These are phyloP conservation scores for Oegoconia quadripuncta DNA, from an alignment of 2,888 invertebrate genomes.

Conservation along the genomic window DNA sequence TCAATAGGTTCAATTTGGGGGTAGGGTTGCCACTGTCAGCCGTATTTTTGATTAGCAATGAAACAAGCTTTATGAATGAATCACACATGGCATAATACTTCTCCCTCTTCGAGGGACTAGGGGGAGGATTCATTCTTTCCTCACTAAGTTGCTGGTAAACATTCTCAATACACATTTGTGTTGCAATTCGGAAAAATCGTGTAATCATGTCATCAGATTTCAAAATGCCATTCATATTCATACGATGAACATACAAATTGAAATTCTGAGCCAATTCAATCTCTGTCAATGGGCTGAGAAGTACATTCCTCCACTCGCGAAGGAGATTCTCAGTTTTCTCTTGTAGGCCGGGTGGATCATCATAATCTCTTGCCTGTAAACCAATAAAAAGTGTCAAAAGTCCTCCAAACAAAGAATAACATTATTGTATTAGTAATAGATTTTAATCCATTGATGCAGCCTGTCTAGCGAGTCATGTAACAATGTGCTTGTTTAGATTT, in stretches of 20 bases:
- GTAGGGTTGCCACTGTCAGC: conserved; percentile 93
- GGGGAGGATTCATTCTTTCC: conserved; percentile 81
- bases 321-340: conserved; percentile 97
- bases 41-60: conserved; percentile 95
- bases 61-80: conserved; percentile 95
- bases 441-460: no score
- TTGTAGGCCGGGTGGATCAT: conserved; percentile 95
- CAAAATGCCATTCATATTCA: conserved; percentile 93
- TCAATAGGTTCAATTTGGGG: conserved; percentile 97
- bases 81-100: conserved; percentile 98
- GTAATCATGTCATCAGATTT: conserved; percentile 99
- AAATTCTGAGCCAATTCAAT: conserved; percentile 95
- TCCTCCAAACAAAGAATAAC: background rate
- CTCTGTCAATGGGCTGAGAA: conserved; percentile 88
- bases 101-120: conserved; percentile 83
- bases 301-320: conserved; percentile 96
- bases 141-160: conserved; percentile 92
- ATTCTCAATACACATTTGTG: conserved; percentile 97
- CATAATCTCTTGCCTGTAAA: conserved; percentile 83
- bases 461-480: no score
- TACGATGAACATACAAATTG: conserved; percentile 95
- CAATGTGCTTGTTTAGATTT: no score
- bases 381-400: background rate
- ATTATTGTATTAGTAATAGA: no score
- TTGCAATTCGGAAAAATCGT: conserved; percentile 96